Base-by-base conservation (phyloP, 2,888 invertebrate genomes). In the Hyposoter didymator region DNA sequence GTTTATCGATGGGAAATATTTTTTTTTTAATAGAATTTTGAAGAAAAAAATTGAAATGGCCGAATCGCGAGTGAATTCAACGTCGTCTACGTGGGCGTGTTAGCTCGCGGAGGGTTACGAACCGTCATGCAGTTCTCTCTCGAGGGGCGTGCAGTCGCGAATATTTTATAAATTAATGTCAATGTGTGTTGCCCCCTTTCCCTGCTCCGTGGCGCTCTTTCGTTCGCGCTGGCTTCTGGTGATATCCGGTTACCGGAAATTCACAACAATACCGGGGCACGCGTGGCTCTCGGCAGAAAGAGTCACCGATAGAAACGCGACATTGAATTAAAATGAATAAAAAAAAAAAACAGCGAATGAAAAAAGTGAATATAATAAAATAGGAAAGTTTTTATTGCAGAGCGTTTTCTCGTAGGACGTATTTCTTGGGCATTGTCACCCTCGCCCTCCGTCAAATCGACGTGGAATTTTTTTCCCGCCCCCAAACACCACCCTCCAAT, bases 121-220 rank as follows among this genome's bases (percentile, higher is more conserved):
- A 59, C 80, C 74, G 74, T 66, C 55, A 62, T 66, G 28, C 55
- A 59, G 62, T n/a, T n/a, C 47, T 64, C 70, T 79, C 70, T 78
- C 69, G 52, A 84, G 86, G 88, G 87, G 91, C 90, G 90, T 90
- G 89, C 45, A 89, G 88, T 90, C 91, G 89, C 91, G 93, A 92
- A 92, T 94, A 93, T 94, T 94, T 94, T 93, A 92, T 92, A 93
- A 93, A 93, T 93, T 93, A 93, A 93, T 93, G 93, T 93, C 93
- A 93, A 93, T 93, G 92, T 90, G 90, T 90, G n/a, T 89, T 89
- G 88, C 91, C 69, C 35, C 52, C 62, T 49, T 74, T 69, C 43
- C 35, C 62, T 49, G 39, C 70, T 28, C 66, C 19, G 35, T 66
- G 12, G 19, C 52, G n/a, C 64, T 76, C 47, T 66, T 17, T 45